phyloP scores from a whole-genome alignment of 2,888 invertebrate species.

The Orchesella flavescens region DNA sequence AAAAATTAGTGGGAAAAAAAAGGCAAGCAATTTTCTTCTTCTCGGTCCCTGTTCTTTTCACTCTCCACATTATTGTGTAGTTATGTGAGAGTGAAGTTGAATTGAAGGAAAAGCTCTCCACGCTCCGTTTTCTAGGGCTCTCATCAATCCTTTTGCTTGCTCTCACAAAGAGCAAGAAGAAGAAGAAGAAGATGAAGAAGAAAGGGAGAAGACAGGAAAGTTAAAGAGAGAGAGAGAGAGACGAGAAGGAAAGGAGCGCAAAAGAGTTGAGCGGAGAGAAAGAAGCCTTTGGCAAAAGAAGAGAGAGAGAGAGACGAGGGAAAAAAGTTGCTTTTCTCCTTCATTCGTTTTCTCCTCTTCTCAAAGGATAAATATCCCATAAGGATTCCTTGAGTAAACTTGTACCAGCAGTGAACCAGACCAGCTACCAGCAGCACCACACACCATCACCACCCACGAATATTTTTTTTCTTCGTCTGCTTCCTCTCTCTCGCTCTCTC shows the following conservation, averaged over 20 bases:
- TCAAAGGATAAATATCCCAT: constrained; percentile 34
- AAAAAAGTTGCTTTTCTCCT: constrained; percentile 40
- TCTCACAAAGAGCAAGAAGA: constrained; percentile 11
- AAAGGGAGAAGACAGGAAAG: no score
- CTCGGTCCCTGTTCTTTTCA: constrained; percentile 22
- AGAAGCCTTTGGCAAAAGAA: constrained; percentile 46
- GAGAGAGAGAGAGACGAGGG: constrained; percentile 16
- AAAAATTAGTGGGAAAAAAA: no score
- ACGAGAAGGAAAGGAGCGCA: constrained; percentile 48
- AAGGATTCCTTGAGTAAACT: constrained; percentile 39
- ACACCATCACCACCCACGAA: constrained; percentile 26
- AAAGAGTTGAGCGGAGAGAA: constrained; percentile 5
- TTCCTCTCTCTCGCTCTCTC: constrained; percentile 36
- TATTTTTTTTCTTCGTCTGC: constrained; percentile 43
- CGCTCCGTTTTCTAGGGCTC: constrained; percentile 21
- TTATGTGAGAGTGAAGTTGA: neutral
- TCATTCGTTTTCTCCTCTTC: constrained; percentile 26
- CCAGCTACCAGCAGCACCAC: neutral
- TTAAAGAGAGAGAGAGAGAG: constrained; percentile 10
- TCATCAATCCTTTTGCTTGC: constrained; percentile 34
- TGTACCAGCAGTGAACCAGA: neutral
- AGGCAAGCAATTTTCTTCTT: no score
- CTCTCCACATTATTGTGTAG: neutral
- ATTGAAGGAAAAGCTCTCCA: no score
- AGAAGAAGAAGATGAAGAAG: neutral